Percentiles rank a stretch among this genome's conserved stretches.
phyloP scores from a whole-genome alignment of 2,888 invertebrate species.

The Antheraea assamensis region DNA sequence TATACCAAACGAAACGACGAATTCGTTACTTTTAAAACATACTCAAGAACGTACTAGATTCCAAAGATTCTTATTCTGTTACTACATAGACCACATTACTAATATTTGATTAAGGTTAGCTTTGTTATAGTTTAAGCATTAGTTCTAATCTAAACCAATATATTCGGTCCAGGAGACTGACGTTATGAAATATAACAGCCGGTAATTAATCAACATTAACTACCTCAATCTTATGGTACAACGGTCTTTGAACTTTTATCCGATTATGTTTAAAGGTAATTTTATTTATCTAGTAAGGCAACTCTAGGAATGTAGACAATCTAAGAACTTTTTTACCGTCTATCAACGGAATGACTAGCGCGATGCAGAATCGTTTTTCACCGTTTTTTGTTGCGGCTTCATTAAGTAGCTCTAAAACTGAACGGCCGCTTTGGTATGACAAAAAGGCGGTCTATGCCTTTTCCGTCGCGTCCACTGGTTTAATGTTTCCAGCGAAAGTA shows the following conservation, averaged over 20 bases:
- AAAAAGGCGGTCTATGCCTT: conserved; percentile 33
- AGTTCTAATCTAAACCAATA: not conserved
- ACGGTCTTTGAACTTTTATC: conserved; percentile 34
- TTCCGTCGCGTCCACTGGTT: conserved; percentile 29
- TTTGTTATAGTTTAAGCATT: not conserved
- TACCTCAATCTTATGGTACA: conserved; percentile 35
- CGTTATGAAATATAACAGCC: conserved; percentile 40
- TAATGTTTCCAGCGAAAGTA: conserved; percentile 29
- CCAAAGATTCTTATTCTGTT: not conserved
- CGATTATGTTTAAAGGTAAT: not conserved
- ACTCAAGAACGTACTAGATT: too few species aligned
- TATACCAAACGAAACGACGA: too few species aligned
- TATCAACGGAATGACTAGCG: conserved; percentile 21
- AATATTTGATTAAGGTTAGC: not conserved
- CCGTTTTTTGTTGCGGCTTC: conserved; percentile 35
- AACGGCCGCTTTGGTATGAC: conserved; percentile 24
- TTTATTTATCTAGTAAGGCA: conserved; percentile 5
- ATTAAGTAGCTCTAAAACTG: conserved; percentile 49
- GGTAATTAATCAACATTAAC: conserved; percentile 63
- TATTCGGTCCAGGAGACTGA: not conserved
- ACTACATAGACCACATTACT: not conserved
- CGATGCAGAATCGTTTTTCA: conserved; percentile 22
- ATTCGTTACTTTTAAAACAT: too few species aligned
- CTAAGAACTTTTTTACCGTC: conserved; percentile 9
- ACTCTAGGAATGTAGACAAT: conserved; percentile 14